Base-by-base conservation (phyloP, 2,113 vertebrate genomes). In the Lagopus leucura region DNA sequence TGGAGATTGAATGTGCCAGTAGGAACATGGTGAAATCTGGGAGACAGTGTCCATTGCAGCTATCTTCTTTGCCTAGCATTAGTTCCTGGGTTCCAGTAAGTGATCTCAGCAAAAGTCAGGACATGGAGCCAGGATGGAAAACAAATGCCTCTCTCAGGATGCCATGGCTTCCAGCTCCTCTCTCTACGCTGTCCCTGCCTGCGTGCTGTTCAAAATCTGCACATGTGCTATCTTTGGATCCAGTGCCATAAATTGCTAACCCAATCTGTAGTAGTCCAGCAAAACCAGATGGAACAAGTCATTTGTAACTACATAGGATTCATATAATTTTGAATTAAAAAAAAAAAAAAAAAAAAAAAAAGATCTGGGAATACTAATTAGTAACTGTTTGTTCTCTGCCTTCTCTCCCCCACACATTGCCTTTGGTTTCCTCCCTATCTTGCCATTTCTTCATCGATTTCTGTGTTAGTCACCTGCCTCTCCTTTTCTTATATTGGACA, bases 191-290 rank as follows among this genome's bases (percentile, higher is more conserved):
- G 60, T 76, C 79, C 82, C 60, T 86, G 93, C 72, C 69, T 85
- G 78, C 40, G 1, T 93, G 86, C 75, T 60, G 10, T 75, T 94
- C 28, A 71, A 30, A 95, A 86, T 93, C 61, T 90, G 83, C 63
- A 64, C 34, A 69, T 95, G 93, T 88, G 80, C 90, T 94, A 14
- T 96, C 76, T 94, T 93, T 90, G 90, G 82, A 86, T 88, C 83
- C 32, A 11, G 38, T 96, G 88, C 90, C 80, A 60, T 94, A 92
- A 96, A 93, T 92, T 92, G 73, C 80, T 88, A 95, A 76, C 47
- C 88, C 92, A 92, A 61, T 96, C 94, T 96, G 85, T 90, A 94
- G 76, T 65, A 83, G 89, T 89, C 91, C 89, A 13, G 92, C 88
- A 94, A 88, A 96, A 91, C 38, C 91, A 96, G 87, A 96, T 92